Base-by-base conservation (phyloP, 1,140 invertebrate genomes). In the Eriosoma lanigerum region DNA sequence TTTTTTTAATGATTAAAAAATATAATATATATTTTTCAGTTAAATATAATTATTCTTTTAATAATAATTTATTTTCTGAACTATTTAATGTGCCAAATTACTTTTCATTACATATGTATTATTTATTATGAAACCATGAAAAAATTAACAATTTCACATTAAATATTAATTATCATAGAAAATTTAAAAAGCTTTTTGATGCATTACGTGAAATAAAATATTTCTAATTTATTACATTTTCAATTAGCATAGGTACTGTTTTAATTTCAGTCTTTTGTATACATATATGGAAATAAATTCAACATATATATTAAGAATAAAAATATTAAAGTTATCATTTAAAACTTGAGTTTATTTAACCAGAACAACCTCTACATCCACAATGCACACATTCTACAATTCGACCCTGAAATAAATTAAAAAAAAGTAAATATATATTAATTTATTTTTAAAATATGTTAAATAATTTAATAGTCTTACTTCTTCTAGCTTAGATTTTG, bases 361-460 rank as follows among this genome's bases (percentile, higher is more conserved):
- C 96, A 10, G 96, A 98, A 86, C 96, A 98, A 1, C 97, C 97
- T 86, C 96, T 88, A 85, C 97, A 99, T 13, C 97, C 97, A 88
- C 97, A 99, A 86, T 98, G 96, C 50, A 98, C 92, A 87, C 97
- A 99, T 85, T 99, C 96, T 0, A 98, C 96, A 84, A 98, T 96
- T 84, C 95, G 92, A 8, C 96, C 96, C 90, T 91, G 85, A 83
- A n/a, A n/a, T n/a, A 89, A 88, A 82, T 83, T 83, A 83, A 32
- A 83, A 83, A 26, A 62, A 76, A 24, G 52, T 81, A 44, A 81
- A 72, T 19, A 62, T 60, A 81, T 50, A n/a, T 44, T 58, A 1
- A 60, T 32, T 4, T 4, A 38, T 38, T 38, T 29, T n/a, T 52
- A n/a, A 72, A 29, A 29, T 9, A 29, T 17, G 8, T 66, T 24